phyloP scores from a whole-genome alignment of 2,888 invertebrate genomes.

The Amphipoea oculea region DNA sequence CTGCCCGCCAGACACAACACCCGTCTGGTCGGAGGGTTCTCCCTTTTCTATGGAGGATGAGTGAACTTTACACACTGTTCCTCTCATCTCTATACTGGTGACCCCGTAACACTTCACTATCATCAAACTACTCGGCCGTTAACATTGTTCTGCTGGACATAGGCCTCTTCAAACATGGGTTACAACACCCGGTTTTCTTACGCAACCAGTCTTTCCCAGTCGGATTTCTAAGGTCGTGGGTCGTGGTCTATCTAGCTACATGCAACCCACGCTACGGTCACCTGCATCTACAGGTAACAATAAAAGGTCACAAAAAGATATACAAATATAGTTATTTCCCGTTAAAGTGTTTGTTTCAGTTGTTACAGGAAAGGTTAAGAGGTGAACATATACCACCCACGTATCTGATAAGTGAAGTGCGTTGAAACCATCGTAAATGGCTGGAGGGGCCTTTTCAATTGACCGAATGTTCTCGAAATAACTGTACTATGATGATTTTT shows the following conservation, averaged over 20 bases:
- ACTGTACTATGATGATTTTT: neutral
- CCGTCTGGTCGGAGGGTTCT: too few relatives aligned
- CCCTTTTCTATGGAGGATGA: too few relatives aligned
- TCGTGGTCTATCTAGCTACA: neutral
- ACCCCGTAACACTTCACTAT: too few relatives aligned
- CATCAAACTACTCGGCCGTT: too few relatives aligned
- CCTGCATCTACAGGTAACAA: neutral
- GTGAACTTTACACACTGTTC: too few relatives aligned
- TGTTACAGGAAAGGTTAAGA: conserved; percentile 1
- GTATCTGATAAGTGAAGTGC: neutral
- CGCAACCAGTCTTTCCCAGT: neutral
- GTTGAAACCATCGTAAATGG: neutral
- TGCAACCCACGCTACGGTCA: neutral
- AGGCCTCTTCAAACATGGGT: too few relatives aligned
- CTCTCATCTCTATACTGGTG: too few relatives aligned
- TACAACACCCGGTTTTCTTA: neutral
- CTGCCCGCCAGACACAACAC: too few relatives aligned
- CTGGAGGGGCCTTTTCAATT: neutral
- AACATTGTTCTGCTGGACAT: too few relatives aligned
- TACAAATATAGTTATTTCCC: neutral
- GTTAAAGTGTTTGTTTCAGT: conserved; percentile 8
- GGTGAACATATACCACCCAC: neutral
- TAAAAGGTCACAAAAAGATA: neutral
- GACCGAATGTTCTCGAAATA: neutral
- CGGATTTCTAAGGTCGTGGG: neutral